Evolutionary conservation across 2,113 vertebrate genomes (phyloP), one percentile per base, ranked within the genome.

Genomic region (Psammodynastes pulverulentus): DNA sequence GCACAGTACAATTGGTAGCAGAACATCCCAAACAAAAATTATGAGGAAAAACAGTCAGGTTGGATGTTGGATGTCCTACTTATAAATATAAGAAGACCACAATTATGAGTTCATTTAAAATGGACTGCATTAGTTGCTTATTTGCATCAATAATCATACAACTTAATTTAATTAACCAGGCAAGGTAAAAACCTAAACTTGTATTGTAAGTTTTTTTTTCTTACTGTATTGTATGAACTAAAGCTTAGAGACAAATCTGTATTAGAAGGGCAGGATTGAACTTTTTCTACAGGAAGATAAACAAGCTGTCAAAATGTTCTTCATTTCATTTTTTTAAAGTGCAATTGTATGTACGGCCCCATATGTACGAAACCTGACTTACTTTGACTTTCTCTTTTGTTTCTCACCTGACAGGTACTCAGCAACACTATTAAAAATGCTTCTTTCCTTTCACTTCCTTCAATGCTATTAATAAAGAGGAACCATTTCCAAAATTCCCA

Each of bases 401-500:
- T 85, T 56, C n/a, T 56, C 1, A 54, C 8, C 43, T 54, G 21
- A 91, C 13, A 86, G 39, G 26, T 23, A 43, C 8, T n/a, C 51
- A 48, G 15, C 2, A 17, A 56, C 19, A 9, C n/a, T 49, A 49
- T 49, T 62, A 48, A 10, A 49, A 86, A 96, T 92, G 85, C 4
- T 93, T 89, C 15, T 89, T 89, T 49, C 48, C 45, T 48, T 46
- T 90, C 26, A 53, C 9, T 4, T 19, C 79, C 13, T 86, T 94
- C 45, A 34, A 94, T 92, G 39, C 89, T 45, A 88, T 95, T 91
- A 95, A 88, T 49, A 45, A 91, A 58, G 95, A 94, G 94, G 89
- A 94, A 95, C 87, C 89, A 93, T 94, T 96, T 53, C 94, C 95
- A 96, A 95, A 95, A 94, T 95, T 91, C 93, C 94, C 96, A 96